These are phyloP conservation scores for Silurus asotus DNA, from an alignment of 2,113 vertebrate species.

Conservation along the genomic window DNA sequence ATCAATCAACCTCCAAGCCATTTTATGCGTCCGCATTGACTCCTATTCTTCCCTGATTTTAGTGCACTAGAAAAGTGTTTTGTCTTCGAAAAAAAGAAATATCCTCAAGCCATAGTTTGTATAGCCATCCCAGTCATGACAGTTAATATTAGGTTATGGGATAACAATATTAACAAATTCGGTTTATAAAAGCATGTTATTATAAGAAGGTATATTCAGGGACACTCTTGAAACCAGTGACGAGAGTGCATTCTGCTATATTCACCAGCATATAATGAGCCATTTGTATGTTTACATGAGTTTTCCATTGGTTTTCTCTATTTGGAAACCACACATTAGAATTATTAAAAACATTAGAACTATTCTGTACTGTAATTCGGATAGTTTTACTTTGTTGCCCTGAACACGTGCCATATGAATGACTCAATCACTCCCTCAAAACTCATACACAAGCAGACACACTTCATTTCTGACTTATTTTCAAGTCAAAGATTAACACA, in stretches of 20 bases:
- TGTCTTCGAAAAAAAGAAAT: background rate
- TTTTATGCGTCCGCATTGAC: conserved; percentile 17
- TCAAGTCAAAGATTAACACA: conserved; percentile 28
- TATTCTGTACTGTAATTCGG: background rate
- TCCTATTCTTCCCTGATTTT: background rate
- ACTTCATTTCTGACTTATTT: conserved; percentile 26
- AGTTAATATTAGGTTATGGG: conserved; percentile 12
- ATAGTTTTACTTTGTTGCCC: conserved; percentile 23
- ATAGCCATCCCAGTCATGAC: conserved; percentile 40
- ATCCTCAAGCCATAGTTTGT: conserved; percentile 46
- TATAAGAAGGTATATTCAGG: conserved; percentile 38
- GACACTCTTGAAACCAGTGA: conserved; percentile 35
- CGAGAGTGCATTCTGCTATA: conserved; percentile 40
- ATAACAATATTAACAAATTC: background rate
- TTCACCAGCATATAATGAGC: conserved; percentile 44
- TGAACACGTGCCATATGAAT: conserved; percentile 56
- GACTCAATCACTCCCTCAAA: conserved; percentile 65
- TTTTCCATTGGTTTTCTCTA: conserved; percentile 8
- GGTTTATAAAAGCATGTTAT: conserved; percentile 22
- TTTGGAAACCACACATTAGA: conserved; percentile 9
- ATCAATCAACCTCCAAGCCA: conserved; percentile 24
- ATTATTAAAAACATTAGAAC: background rate
- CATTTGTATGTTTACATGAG: conserved; percentile 36
- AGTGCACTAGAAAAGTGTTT: conserved; percentile 20
- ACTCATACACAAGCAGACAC: background rate